Evolutionary conservation across 2,888 invertebrate species (phyloP), one percentile per base, ranked within the genome.

Genomic region (Ceratothoa steindachneri): DNA sequence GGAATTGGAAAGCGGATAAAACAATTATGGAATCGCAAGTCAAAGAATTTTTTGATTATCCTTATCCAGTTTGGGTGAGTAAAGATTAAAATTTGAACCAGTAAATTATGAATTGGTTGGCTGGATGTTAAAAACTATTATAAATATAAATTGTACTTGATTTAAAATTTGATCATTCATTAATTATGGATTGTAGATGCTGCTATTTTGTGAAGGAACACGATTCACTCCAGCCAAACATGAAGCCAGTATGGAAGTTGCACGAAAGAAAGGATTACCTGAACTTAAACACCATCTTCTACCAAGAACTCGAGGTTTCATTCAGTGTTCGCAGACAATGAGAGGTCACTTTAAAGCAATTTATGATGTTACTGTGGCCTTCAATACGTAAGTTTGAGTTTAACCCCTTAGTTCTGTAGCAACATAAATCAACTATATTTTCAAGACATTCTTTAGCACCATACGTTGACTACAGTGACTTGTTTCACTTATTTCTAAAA

Each of bases 291-390:
- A 97, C 83, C 95, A 96, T 83, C 87, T 97, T 67, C 90, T 93
- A 29, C 97, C 97, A n/a, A 88, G 97, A 77, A 93, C 96, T n/a
- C 92, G 91, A 85, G 97, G 97, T 1, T 97, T 97, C 83, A 90
- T 90, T 0, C 90, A 93, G 70, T 94, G 94, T 83, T 86, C 95
- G 81, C 90, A 91, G 71, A 89, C 91, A 81, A 88, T 97, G 84
- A 89, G 90, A 82, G 91, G 89, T 68, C 69, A 80, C 51, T 80
- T 80, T 71, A 90, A 90, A 2, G 93, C 91, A 29, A 89, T 96
- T 77, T 93, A 94, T 83, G 93, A 96, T 83, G 90, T 93, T 64
- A 85, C 85, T 3, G 83, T 86, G 22, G 85, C 82, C 2, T 85
- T 86, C 77, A 80, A 82, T 69, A 80, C 80, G 81, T 83, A 41